phyloP scores from a whole-genome alignment of 2,888 invertebrate species.

The Abrostola triplasia region DNA sequence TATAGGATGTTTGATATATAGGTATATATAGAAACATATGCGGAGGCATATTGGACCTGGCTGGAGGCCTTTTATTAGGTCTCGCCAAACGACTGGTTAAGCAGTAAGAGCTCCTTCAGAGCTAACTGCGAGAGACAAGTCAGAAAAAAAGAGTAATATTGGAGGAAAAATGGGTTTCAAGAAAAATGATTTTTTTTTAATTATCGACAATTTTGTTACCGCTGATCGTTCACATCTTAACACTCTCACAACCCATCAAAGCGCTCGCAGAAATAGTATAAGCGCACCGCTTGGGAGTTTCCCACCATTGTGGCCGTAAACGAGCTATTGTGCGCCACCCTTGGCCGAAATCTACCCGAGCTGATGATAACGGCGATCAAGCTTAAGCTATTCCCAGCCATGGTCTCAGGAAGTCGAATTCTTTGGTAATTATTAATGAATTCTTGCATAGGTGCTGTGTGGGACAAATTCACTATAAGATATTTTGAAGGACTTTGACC shows the following conservation, averaged over 20 bases:
- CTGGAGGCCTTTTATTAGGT: no score
- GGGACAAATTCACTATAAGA: not conserved
- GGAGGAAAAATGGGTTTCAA: no score
- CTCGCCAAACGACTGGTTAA: no score
- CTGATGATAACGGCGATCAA: constrained; percentile 43
- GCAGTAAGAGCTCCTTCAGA: no score
- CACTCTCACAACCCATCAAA: constrained; percentile 33
- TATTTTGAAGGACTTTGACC: no score
- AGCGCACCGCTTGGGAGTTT: constrained; percentile 73
- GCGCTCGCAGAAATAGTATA: constrained; percentile 67
- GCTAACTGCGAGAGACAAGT: no score
- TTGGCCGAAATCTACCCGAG: constrained; percentile 72
- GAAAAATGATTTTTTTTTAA: no score
- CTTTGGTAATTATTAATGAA: constrained; percentile 40
- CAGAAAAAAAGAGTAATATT: no score
- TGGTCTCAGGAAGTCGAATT: constrained; percentile 44
- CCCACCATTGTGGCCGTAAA: constrained; percentile 72
- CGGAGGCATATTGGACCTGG: no score
- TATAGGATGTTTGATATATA: no score
- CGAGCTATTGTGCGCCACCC: constrained; percentile 70
- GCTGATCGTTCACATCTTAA: constrained; percentile 30
- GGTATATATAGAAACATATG: no score
- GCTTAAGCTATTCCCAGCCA: constrained; percentile 41
- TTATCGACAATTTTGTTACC: not conserved
- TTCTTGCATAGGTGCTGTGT: constrained; percentile 12